Conservation (phyloP, 2,113 vertebrate genomes). For the Nycticorax nycticorax region DNA sequence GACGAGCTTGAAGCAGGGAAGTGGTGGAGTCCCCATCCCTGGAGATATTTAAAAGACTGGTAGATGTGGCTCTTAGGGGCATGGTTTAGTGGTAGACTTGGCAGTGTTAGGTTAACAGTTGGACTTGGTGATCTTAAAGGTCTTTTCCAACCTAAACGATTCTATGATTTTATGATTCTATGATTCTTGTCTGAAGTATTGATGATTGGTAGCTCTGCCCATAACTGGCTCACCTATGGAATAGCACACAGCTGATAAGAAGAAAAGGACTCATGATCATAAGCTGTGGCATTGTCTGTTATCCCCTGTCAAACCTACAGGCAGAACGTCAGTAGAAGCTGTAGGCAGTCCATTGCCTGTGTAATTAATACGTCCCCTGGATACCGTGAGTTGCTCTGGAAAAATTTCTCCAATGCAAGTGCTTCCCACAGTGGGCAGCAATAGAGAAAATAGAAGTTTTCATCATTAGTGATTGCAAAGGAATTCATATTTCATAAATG, state of each 20-base stretch:
- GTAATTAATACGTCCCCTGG: background rate
- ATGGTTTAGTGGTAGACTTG: background rate
- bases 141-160: background rate
- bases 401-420: background rate
- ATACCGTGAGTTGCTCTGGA: background rate
- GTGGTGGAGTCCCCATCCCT: background rate
- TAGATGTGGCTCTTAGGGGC: background rate
- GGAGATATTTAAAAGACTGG: background rate
- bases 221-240: background rate
- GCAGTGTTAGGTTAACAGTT: background rate
- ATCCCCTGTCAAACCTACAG: background rate
- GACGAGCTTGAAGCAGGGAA: background rate
- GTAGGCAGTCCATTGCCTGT: background rate
- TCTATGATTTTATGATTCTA: background rate
- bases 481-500: background rate
- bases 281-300: background rate
- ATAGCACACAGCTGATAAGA: background rate
- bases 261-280: background rate
- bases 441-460: background rate
- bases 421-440: background rate
- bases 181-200: background rate
- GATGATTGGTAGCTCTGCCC: background rate
- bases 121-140: background rate
- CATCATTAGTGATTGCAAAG: background rate
- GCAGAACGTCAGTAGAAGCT: background rate